Base-by-base conservation (phyloP, 2,888 invertebrate genomes). In the Meteorus colon region DNA sequence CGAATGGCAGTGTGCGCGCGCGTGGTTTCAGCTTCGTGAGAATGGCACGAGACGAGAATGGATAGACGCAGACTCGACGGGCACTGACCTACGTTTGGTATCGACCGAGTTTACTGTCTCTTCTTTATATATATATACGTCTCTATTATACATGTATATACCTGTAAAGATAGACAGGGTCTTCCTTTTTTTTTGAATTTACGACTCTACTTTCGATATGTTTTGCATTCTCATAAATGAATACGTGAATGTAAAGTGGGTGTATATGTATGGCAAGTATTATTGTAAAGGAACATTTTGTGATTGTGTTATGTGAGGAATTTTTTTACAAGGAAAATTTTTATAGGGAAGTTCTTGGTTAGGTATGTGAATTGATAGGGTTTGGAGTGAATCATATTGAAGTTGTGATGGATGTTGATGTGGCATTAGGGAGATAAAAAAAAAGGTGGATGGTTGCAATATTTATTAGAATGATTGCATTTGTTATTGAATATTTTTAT, bases 71-170 rank as follows among this genome's bases (percentile, higher is more conserved):
- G 37, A 59, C 69, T 69, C 55, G 69, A 71, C 71, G 71, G 71
- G 59, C 71, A 71, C 71, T 71, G 71, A 71, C 71, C 71, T 71
- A 71, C 59, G 60, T 65, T 65, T 41, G 34, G 27, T 71, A 71
- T 71, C 71, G 71, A 71, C 71, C 71, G 34, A 69, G 59, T 34
- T 69, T 31, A 37, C 48, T n/a, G 19, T 55, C 19, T 55, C 24
- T 5, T 19, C 8, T 19, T 24, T 19, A 6, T 55, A 55, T 55
- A 55, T 55, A 24, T 55, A 55, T 55, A 19, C 24, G 6, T 55
- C n/a, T 19, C 41, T 41, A 41, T n/a, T 55, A 55, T 19, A 55
- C 8, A 19, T 5, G 8, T 55, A 8, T 55, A 19, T 55, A 19
- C 5, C 19, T 19, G 24, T 55, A 55, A 19, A 55, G 12, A 62